Conservation (phyloP, 2,797 vertebrate species). For the Rachycentron canadum region DNA sequence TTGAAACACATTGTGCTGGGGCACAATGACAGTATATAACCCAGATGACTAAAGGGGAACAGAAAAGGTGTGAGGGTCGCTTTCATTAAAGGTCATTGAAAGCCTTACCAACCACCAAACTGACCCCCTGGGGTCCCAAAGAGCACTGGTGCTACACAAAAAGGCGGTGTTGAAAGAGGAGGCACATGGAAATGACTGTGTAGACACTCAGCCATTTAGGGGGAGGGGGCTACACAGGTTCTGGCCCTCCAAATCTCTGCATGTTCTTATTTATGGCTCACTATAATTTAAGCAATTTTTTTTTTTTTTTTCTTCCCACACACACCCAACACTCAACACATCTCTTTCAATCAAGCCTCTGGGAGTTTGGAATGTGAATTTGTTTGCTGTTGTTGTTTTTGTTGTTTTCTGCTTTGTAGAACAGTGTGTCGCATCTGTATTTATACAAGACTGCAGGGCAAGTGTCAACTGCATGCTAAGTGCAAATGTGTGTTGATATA, state of each 20-base stretch:
- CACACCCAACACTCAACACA: conserved; percentile 58
- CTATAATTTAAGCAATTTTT: conserved; percentile 64
- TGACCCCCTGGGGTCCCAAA: conserved; percentile 57
- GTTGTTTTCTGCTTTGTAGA: conserved; percentile 50
- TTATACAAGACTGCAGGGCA: conserved; percentile 27
- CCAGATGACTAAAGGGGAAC: conserved; percentile 14
- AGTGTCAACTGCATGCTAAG: conserved; percentile 48
- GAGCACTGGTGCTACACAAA: conserved; percentile 43
- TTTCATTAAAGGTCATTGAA: conserved; percentile 23
- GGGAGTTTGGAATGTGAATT: conserved; percentile 59
- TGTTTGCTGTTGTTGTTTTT: conserved; percentile 39
- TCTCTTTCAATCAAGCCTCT: conserved; percentile 62
- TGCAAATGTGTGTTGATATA: conserved; percentile 30
- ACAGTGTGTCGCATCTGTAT: conserved; percentile 42
- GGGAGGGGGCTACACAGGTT: conserved; percentile 60
- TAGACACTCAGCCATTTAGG: conserved; percentile 33
- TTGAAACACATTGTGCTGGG: background rate
- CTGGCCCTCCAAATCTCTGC: conserved; percentile 65
- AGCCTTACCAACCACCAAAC: conserved; percentile 53
- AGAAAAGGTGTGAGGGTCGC: conserved; percentile 23
- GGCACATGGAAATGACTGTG: conserved; percentile 16
- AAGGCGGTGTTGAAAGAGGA: conserved; percentile 25
- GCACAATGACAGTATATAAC: conserved; percentile 10
- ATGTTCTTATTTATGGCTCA: conserved; percentile 70
- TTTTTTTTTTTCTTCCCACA: conserved; percentile 25